Conservation (phyloP, 2,888 invertebrate genomes). For the Polymixis lichenea region DNA sequence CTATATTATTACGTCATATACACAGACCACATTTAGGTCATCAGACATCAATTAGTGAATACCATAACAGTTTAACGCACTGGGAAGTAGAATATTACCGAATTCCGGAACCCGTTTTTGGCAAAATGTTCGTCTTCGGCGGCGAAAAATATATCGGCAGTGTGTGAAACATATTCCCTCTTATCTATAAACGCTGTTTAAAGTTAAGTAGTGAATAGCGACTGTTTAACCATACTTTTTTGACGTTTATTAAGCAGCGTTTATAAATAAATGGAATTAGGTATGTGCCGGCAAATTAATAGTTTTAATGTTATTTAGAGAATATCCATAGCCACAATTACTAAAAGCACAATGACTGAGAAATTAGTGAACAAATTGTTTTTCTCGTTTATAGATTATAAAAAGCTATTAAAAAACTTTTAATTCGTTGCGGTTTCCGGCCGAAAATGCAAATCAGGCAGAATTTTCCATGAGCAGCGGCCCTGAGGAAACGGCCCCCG, state of each 20-base stretch:
- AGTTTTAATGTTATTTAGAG: not conserved
- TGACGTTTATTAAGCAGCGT: no score
- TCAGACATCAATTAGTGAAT: not conserved
- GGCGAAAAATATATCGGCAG: not conserved
- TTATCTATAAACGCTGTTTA: no score
- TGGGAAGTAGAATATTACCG: not conserved
- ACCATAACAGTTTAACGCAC: constrained; percentile 12
- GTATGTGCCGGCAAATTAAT: not conserved
- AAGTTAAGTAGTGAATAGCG: no score
- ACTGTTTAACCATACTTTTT: no score
- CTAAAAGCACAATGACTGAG: not conserved
- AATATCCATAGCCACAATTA: not conserved
- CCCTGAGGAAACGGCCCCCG: no score
- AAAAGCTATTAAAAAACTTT: not conserved
- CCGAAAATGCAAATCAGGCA: not conserved
- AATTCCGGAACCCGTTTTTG: not conserved
- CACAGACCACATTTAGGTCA: not conserved
- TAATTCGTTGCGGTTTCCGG: not conserved
- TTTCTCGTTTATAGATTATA: not conserved
- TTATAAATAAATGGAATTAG: no score
- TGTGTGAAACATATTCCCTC: not conserved
- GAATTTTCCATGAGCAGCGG: not conserved
- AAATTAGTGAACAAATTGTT: not conserved
- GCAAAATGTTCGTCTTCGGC: not conserved
- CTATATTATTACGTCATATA: not conserved